Percentiles rank a stretch among this genome's conserved stretches.
Evolutionary conservation across 2,888 invertebrate species (phyloP).

Genomic region (Imbricaverruca yamaguchii): DNA sequence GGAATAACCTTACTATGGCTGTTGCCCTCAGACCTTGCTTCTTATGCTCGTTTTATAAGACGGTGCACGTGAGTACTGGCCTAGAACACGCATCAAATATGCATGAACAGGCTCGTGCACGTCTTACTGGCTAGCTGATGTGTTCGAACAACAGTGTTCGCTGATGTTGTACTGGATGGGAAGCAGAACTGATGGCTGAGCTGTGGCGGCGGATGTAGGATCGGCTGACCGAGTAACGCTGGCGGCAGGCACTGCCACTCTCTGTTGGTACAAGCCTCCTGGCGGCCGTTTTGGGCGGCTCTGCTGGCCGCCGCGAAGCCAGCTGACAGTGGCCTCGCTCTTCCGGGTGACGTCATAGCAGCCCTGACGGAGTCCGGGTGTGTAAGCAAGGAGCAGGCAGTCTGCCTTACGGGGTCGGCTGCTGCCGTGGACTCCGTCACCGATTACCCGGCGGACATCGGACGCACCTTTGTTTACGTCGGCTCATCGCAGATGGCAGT

Average conservation of each 20-base stretch:
- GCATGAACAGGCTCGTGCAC: no score
- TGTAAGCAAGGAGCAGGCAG: not conserved
- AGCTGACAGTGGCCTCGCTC: not conserved
- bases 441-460: constrained; percentile 26
- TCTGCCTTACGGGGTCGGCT: constrained; percentile 15
- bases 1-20: no score
- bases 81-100: no score
- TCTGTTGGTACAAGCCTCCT: not conserved
- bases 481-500: constrained; percentile 34
- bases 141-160: no score
- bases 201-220: no score
- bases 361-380: not conserved
- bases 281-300: not conserved
- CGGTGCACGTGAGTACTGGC: no score
- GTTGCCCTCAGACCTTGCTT: no score
- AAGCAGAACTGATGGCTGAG: no score
- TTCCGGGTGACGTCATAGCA: not conserved
- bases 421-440: not conserved
- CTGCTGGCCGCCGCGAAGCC: not conserved
- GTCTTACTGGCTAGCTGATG: no score
- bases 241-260: not conserved
- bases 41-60: no score
- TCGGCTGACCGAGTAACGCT: not conserved
- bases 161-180: no score
- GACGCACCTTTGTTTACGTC: constrained; percentile 30